phyloP scores from a whole-genome alignment of 1,140 invertebrate genomes.

The Nylanderia fulva region DNA sequence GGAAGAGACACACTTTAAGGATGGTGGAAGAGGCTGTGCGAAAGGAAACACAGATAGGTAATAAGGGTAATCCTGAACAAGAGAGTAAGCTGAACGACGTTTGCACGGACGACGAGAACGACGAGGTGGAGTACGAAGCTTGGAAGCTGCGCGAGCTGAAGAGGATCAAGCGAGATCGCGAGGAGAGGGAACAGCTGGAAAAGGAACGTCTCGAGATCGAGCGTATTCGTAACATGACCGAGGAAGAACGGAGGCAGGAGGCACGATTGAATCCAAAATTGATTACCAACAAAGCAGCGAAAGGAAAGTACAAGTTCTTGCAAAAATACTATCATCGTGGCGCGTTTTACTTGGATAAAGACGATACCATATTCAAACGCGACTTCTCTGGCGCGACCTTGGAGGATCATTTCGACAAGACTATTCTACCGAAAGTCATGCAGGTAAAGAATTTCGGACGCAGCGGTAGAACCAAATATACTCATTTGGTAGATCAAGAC shows the following conservation, averaged over 20 bases:
- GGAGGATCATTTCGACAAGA: conserved; percentile 99
- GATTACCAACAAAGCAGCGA: conserved; percentile 97
- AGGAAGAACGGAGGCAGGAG: conserved; percentile 97
- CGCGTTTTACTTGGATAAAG: conserved; percentile 98
- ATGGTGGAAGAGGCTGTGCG: conserved; percentile 96
- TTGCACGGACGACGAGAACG: conserved; percentile 99
- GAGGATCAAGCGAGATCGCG: conserved; percentile 97
- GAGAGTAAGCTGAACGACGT: conserved; percentile 94
- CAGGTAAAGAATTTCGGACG: conserved; percentile 99
- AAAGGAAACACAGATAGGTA: conserved; percentile 87
- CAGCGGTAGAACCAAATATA: conserved; percentile 99
- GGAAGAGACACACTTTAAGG: conserved; percentile 92
- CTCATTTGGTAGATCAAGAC: conserved; percentile 99
- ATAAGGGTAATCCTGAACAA: conserved; percentile 87
- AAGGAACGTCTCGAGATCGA: conserved; percentile 97
- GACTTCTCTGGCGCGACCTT: conserved; percentile 98
- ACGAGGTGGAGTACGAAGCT: conserved; percentile 98
- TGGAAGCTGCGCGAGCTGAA: conserved; percentile 99
- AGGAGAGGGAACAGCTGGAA: conserved; percentile 96
- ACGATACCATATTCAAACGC: conserved; percentile 96
- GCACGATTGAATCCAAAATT: conserved; percentile 96
- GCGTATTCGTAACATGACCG: conserved; percentile 96
- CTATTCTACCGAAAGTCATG: conserved; percentile 99
- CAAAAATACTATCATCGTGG: conserved; percentile 99
- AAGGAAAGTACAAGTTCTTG: conserved; percentile 99